phyloP scores from a whole-genome alignment of 1,140 invertebrate genomes.

The Zaprionus kolodkinae region DNA sequence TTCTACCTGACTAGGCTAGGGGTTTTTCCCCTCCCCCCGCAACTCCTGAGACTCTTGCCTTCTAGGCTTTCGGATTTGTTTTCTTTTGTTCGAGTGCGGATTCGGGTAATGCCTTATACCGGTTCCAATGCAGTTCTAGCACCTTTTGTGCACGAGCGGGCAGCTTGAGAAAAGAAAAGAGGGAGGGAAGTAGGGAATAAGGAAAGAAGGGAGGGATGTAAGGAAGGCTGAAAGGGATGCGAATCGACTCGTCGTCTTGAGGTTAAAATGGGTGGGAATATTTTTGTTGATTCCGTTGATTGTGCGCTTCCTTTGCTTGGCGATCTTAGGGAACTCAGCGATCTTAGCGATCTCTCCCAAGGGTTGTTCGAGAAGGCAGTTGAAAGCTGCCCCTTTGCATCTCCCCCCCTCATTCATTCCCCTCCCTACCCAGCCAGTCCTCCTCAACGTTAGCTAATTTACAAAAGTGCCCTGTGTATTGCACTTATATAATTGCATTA shows the following conservation, averaged over 20 bases:
- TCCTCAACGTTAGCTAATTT: conserved; percentile 65
- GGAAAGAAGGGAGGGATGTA: too few species aligned
- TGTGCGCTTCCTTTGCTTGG: neutral
- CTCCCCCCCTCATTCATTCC: neutral
- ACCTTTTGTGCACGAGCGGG: conserved; percentile 34
- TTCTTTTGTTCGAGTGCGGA: too few species aligned
- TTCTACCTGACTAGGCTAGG: conserved; percentile 51
- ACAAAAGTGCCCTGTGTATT: conserved; percentile 74
- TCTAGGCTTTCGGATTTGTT: neutral
- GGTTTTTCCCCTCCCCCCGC: conserved; percentile 45
- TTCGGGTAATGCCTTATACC: neutral
- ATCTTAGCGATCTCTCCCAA: neutral
- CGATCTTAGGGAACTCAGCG: neutral
- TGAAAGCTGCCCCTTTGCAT: neutral
- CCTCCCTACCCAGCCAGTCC: neutral
- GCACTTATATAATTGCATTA: conserved; percentile 81
- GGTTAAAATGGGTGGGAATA: conserved; percentile 83
- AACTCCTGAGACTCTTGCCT: too few species aligned
- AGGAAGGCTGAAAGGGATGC: too few species aligned
- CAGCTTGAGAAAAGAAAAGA: too few species aligned
- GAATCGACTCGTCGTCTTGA: conserved; percentile 58
- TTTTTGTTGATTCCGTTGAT: conserved; percentile 67
- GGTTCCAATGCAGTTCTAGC: conserved; percentile 40
- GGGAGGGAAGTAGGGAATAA: too few species aligned
- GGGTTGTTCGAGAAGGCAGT: neutral